Evolutionary conservation across 2,797 vertebrate species (phyloP), one percentile per base, ranked within the genome.

Genomic region (Typhlichthys subterraneus): DNA sequence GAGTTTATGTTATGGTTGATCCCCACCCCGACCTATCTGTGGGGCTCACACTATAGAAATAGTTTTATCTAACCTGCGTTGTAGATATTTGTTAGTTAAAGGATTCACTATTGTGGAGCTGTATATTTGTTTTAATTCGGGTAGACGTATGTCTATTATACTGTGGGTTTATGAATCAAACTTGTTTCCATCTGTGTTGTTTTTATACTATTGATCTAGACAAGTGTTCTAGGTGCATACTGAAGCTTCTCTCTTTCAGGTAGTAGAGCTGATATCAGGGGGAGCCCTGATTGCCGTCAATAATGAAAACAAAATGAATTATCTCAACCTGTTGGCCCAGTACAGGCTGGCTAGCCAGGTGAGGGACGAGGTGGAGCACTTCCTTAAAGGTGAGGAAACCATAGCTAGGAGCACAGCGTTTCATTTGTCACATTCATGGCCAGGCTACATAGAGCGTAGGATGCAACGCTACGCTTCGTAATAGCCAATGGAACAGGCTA

Each of bases 281-380:
- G 98, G 98, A 52, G 91, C 95, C 69, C 95, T 97, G 85, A 91
- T 97, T 19, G 90, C 93, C 23, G 97, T 99, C 52, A 98, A 91
- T 76, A 99, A 99, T 72, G 95, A 98, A 55, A 99, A 99, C 90
- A 99, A 99, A 91, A 94, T 98, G 72, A 95, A 98, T 86, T 99
- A 99, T 79, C 91, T 99, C 65, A 99, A 99, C 88, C 91, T 99
- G 72, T 85, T 99, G 85, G 95, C 96, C 0, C 97, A 99, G 77
- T 98, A 97, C 80, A 92, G 97, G 29, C 89, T 99, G 81, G 97
- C 96, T 65, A 98, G 88, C 85, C 97, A 99, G 87, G 96, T 98
- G 84, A 95, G 96, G 77, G 97, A 98, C 61, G 97, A 99, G 85
- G 95, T 99, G 72, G 98, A 99, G 77, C 96, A 98, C 87, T 99